Percentiles rank a stretch among this genome's conserved stretches.
phyloP scores from a whole-genome alignment of 2,888 invertebrate species.

The Andrena camellia region DNA sequence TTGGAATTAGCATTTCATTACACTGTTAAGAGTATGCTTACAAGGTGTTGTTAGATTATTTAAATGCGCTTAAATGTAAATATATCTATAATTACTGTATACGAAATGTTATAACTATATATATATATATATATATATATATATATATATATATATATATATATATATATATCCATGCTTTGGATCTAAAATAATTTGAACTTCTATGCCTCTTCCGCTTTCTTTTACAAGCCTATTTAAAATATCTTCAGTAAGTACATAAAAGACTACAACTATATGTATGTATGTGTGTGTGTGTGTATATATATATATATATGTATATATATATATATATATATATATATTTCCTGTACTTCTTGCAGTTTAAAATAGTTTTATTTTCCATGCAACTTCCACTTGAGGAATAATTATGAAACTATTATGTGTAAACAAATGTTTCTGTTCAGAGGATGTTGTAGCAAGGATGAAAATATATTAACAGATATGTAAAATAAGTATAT shows the following conservation, averaged over 20 bases:
- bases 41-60: constrained; percentile 4
- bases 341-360: constrained; percentile 2
- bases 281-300: too few species aligned
- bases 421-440: neutral
- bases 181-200: constrained; percentile 34
- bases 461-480: constrained; percentile 2
- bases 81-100: constrained; percentile 46
- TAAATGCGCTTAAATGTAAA: constrained; percentile 16
- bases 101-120: constrained; percentile 24
- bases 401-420: neutral
- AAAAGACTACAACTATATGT: constrained; percentile 19
- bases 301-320: too few species aligned
- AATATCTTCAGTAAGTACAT: constrained; percentile 23
- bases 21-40: constrained; percentile 4
- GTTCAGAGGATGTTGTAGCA: neutral
- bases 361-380: constrained; percentile 20
- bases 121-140: constrained; percentile 3
- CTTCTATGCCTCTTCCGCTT: constrained; percentile 6
- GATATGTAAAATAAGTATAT: constrained; percentile 46
- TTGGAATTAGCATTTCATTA: constrained; percentile 9
- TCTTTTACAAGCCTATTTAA: constrained; percentile 31
- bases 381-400: constrained; percentile 8
- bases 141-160: constrained; percentile 14
- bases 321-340: constrained; percentile 13
- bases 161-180: constrained; percentile 11